These are phyloP conservation scores for Euwallacea fornicatus DNA, from an alignment of 1,140 invertebrate species.

Conservation along the genomic window DNA sequence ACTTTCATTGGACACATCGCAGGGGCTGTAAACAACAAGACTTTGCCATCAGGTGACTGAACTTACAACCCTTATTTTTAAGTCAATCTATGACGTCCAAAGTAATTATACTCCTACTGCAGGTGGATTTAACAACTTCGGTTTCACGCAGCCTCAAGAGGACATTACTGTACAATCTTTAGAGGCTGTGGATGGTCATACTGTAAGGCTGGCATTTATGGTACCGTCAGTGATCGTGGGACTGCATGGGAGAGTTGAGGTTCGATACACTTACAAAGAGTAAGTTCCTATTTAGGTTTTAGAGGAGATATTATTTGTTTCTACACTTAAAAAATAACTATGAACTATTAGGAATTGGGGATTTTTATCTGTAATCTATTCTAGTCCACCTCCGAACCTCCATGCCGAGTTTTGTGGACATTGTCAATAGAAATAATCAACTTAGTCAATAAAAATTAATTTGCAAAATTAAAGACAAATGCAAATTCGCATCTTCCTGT, in stretches of 20 bases:
- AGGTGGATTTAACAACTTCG: slow-evolving; percentile 19
- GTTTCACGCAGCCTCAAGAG: slow-evolving; percentile 49
- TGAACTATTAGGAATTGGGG: too few relatives aligned
- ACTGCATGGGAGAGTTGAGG: slow-evolving; percentile 78
- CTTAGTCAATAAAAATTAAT: too few relatives aligned
- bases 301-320: not conserved
- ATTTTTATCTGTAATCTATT: too few relatives aligned
- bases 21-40: not conserved
- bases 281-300: slow-evolving; percentile 30
- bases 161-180: slow-evolving; percentile 64
- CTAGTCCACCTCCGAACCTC: too few relatives aligned
- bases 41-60: slow-evolving; percentile 19
- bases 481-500: not conserved
- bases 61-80: not conserved
- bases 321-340: not conserved
- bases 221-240: slow-evolving; percentile 81
- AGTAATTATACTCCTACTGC: not conserved
- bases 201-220: slow-evolving; percentile 78
- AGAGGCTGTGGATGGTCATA: slow-evolving; percentile 74
- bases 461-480: too few relatives aligned
- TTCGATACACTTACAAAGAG: slow-evolving; percentile 71
- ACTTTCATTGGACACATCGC: too few relatives aligned
- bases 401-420: too few relatives aligned
- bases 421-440: too few relatives aligned
- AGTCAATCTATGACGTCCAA: not conserved